Evolutionary conservation across 1,140 invertebrate genomes (phyloP).

Genomic region (Drosophila bocki): DNA sequence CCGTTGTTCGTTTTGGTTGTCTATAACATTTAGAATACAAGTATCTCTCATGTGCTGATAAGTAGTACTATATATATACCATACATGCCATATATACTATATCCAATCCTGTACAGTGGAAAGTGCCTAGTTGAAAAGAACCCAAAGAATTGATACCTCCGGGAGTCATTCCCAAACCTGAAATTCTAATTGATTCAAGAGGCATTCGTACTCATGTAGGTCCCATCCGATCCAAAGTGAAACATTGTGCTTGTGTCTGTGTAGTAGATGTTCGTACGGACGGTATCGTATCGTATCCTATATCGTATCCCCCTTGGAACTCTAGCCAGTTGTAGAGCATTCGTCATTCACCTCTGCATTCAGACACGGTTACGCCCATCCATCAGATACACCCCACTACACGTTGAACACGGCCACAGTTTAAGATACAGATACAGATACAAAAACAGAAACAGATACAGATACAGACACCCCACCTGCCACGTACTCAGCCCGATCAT

Average conservation of each 20-base stretch:
- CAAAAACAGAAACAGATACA: conserved; percentile 44
- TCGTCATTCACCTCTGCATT: conserved; percentile 59
- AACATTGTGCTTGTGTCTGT: conserved; percentile 80
- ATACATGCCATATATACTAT: conserved; percentile 64
- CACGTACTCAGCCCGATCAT: conserved; percentile 60
- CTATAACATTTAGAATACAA: conserved; percentile 67
- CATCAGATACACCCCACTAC: conserved; percentile 19
- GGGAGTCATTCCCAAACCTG: conserved; percentile 5
- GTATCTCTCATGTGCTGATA: conserved; percentile 71
- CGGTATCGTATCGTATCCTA: conserved; percentile 51
- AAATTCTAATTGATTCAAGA: conserved; percentile 48
- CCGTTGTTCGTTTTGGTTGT: conserved; percentile 54
- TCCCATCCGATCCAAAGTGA: conserved; percentile 55
- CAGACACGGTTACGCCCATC: conserved; percentile 34
- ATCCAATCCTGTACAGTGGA: conserved; percentile 65
- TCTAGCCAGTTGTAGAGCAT: conserved; percentile 54
- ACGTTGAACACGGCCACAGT: conserved; percentile 39
- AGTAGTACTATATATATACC: conserved; percentile 66
- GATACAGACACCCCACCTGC: conserved; percentile 39
- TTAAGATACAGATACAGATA: conserved; percentile 39
- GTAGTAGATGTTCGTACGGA: conserved; percentile 65
- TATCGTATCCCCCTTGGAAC: conserved; percentile 37
- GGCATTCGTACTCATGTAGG: conserved; percentile 33
- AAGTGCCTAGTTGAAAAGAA: conserved; percentile 32
- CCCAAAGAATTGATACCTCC: not conserved